These are phyloP conservation scores for Helleia helle DNA, from an alignment of 2,888 invertebrate genomes.

Conservation along the genomic window DNA sequence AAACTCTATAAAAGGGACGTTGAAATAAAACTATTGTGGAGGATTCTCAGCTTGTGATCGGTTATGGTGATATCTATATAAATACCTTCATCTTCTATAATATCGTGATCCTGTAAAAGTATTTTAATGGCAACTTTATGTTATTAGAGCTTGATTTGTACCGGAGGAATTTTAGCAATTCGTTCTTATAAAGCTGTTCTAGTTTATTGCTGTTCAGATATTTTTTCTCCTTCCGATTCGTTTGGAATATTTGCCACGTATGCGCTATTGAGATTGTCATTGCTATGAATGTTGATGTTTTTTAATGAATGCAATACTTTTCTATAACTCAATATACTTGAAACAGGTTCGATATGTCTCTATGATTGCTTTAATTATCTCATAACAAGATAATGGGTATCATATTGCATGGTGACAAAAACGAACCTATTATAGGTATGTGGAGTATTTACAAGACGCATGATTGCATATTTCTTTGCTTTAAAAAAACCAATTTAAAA, in stretches of 20 bases:
- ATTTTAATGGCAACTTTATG: background rate
- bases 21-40: constrained; percentile 12
- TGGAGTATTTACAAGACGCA: constrained; percentile 8
- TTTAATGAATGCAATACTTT: background rate
- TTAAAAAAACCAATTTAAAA: constrained; percentile 27
- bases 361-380: constrained; percentile 8
- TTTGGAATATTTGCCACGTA: too few species aligned
- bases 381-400: constrained; percentile 10
- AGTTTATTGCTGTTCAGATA: too few species aligned
- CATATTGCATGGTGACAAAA: constrained; percentile 3
- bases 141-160: background rate
- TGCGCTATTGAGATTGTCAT: too few species aligned
- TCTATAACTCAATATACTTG: background rate
- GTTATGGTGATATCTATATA: background rate
- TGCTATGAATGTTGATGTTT: too few species aligned
- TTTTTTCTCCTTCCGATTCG: too few species aligned
- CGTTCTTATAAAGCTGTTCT: too few species aligned
- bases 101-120: background rate
- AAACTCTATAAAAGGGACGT: constrained; percentile 18
- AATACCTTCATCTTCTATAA: background rate
- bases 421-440: constrained; percentile 3
- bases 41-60: constrained; percentile 8
- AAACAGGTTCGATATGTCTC: constrained; percentile 6
- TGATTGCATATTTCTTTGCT: constrained; percentile 11
- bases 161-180: background rate